Evolutionary conservation across 2,113 vertebrate species (phyloP).

Genomic region (Bubo scandiacus): DNA sequence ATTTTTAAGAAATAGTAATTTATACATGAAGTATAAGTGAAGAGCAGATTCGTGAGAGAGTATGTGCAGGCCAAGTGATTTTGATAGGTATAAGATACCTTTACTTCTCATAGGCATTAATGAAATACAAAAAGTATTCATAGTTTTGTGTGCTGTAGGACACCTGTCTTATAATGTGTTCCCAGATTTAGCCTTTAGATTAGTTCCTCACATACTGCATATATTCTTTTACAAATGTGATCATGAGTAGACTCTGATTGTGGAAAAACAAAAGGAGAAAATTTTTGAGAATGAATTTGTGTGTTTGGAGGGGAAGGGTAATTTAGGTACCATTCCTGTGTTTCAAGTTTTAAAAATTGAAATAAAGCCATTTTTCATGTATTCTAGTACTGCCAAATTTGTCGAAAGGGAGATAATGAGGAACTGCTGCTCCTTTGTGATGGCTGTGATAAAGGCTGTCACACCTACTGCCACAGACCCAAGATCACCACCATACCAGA

Average conservation of each 20-base stretch:
- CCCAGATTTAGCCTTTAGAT: slow-evolving; percentile 19
- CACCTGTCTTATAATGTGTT: background rate
- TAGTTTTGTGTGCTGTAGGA: slow-evolving; percentile 42
- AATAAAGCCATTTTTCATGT: slow-evolving; percentile 33
- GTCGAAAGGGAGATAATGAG: slow-evolving; percentile 97
- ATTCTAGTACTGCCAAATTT: slow-evolving; percentile 97
- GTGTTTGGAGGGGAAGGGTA: slow-evolving; percentile 23
- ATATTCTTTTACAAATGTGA: background rate
- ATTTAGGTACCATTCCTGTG: background rate
- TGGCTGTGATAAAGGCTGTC: slow-evolving; percentile 98
- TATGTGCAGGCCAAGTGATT: slow-evolving; percentile 17
- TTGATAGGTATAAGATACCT: slow-evolving; percentile 4
- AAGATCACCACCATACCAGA: slow-evolving; percentile 96
- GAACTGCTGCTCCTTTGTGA: slow-evolving; percentile 96
- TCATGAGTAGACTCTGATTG: background rate
- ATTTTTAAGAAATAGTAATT: background rate
- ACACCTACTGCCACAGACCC: slow-evolving; percentile 98
- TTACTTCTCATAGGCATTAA: background rate
- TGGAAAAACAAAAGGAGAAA: slow-evolving; percentile 40
- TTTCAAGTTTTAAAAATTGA: background rate
- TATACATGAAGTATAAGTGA: background rate
- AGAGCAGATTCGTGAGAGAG: slow-evolving; percentile 5
- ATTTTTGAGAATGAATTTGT: background rate
- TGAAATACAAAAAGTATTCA: slow-evolving; percentile 14
- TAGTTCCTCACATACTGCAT: slow-evolving; percentile 21